phyloP scores from a whole-genome alignment of 2,888 invertebrate genomes.

The Acrocyrtus sp. region DNA sequence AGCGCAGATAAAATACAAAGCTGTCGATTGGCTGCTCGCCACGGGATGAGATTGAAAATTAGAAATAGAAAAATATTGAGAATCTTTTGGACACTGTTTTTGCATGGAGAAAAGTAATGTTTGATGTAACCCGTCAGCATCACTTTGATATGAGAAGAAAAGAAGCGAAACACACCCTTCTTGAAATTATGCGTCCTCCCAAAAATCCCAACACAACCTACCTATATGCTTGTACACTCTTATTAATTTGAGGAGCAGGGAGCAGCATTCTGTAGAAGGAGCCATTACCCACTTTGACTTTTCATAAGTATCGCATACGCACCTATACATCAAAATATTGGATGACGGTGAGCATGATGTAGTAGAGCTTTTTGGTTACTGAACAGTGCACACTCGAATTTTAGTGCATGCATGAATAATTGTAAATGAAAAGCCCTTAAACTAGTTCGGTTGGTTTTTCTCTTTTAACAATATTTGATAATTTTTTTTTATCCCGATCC shows the following conservation, averaged over 20 bases:
- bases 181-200: slow-evolving; percentile 19
- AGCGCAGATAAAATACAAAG: slow-evolving; percentile 26
- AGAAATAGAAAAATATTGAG: slow-evolving; percentile 5
- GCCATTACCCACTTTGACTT: no score
- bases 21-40: slow-evolving; percentile 18
- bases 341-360: no score
- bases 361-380: no score
- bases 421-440: slow-evolving; percentile 39
- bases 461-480: slow-evolving; percentile 11
- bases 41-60: slow-evolving; percentile 22
- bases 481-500: slow-evolving; percentile 11
- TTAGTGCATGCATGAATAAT: slow-evolving; percentile 45
- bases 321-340: no score
- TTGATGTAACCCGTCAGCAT: slow-evolving; percentile 44
- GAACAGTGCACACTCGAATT: no score
- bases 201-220: no score
- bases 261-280: no score
- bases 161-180: slow-evolving; percentile 39
- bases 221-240: not conserved
- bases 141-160: slow-evolving; percentile 43
- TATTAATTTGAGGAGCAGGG: no score
- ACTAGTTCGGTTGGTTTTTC: slow-evolving; percentile 43
- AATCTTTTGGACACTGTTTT: no score
- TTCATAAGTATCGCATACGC: no score
- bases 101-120: slow-evolving; percentile 47